Evolutionary conservation across 2,888 invertebrate species (phyloP).

Genomic region (Drosophila affinis): DNA sequence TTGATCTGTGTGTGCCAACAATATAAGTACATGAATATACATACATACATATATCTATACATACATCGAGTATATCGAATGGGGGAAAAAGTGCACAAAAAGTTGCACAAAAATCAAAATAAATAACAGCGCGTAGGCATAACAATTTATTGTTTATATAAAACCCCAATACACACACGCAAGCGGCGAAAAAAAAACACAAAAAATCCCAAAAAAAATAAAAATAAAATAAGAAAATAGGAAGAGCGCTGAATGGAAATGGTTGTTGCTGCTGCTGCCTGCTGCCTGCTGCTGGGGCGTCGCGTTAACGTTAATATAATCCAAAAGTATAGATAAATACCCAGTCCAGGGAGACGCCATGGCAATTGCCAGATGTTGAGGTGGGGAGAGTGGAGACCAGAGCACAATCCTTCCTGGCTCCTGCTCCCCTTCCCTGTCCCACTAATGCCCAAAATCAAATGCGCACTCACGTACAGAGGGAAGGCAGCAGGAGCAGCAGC

Average conservation of each 20-base stretch:
- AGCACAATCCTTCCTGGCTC: conserved; percentile 5
- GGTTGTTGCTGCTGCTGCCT: conserved; percentile 1
- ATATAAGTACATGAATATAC: conserved; percentile 44
- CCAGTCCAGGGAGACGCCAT: background rate
- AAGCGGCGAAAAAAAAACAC: background rate
- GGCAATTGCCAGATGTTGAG: background rate
- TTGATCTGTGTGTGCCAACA: conserved; percentile 18
- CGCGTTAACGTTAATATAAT: conserved; percentile 55
- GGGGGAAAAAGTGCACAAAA: conserved; percentile 64
- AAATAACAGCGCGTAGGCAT: conserved; percentile 64
- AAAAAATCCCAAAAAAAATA: background rate
- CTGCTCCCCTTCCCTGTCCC: conserved; percentile 17
- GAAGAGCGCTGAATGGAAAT: background rate
- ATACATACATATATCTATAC: background rate
- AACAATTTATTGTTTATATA: conserved; percentile 73
- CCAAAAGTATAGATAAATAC: conserved; percentile 56
- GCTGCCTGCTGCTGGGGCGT: background rate
- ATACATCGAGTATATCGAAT: conserved; percentile 13
- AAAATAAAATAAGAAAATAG: conserved; percentile 11
- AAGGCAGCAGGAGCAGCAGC: background rate
- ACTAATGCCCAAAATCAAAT: conserved; percentile 52
- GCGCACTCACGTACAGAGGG: conserved; percentile 36
- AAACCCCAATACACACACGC: conserved; percentile 7
- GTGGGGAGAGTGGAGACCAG: background rate
- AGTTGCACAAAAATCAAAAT: conserved; percentile 53